Percentiles rank a stretch among this genome's conserved stretches.
These are phyloP conservation scores for Bugulina stolonifera DNA, from an alignment of 2,888 invertebrate genomes.

Conservation along the genomic window DNA sequence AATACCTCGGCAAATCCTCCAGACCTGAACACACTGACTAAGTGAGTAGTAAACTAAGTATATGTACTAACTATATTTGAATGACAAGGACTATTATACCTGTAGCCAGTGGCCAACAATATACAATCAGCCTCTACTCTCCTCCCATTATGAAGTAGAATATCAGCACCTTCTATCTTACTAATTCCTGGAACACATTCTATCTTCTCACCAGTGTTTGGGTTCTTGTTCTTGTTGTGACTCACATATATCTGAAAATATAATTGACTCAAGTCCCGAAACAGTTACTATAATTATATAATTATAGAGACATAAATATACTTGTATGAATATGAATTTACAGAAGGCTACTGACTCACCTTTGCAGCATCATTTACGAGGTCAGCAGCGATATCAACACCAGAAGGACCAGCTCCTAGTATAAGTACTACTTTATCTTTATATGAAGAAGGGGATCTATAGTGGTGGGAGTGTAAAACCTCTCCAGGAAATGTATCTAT, in stretches of 20 bases:
- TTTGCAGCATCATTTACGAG: neutral
- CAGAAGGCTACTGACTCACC: no score
- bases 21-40: no score
- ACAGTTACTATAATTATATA: no score
- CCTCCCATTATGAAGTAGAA: neutral
- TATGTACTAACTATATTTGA: no score
- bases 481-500: neutral
- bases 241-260: neutral
- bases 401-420: conserved; percentile 8
- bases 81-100: no score
- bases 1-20: no score
- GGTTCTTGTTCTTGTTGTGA: neutral
- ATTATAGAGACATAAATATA: no score
- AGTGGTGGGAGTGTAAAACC: neutral
- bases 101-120: neutral
- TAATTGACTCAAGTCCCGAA: no score
- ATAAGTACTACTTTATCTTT: neutral
- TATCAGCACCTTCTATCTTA: neutral
- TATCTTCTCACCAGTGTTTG: neutral
- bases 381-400: conserved; percentile 5
- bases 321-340: no score
- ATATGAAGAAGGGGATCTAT: neutral
- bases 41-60: no score
- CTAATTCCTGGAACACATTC: neutral
- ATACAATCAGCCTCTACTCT: neutral